phyloP scores from a whole-genome alignment of 2,888 invertebrate species.

The Tetheella fluctuosa region DNA sequence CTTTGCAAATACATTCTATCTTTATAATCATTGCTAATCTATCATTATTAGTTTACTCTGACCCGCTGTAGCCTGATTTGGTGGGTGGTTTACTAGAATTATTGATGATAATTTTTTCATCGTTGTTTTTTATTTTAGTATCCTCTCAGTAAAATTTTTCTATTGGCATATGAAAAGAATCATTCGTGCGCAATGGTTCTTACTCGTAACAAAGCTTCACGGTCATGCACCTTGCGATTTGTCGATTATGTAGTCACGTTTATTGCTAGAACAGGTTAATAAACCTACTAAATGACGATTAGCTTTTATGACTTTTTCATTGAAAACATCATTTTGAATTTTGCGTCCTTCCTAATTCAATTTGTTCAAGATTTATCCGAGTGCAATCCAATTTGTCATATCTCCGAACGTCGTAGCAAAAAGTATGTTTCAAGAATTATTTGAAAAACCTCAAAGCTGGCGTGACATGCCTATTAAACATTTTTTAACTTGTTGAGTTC shows the following conservation, averaged over 20 bases:
- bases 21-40: background rate
- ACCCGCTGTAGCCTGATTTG: background rate
- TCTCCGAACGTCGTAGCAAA: background rate
- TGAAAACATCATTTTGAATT: conserved; percentile 17
- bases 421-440: background rate
- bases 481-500: background rate
- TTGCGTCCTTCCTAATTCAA: conserved; percentile 5
- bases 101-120: conserved; percentile 21
- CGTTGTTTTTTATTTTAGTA: conserved; percentile 22
- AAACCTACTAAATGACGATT: conserved; percentile 66
- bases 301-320: conserved; percentile 49
- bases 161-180: conserved; percentile 51
- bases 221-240: conserved; percentile 73
- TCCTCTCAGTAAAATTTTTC: conserved; percentile 28
- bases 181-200: conserved; percentile 61
- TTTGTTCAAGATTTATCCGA: background rate
- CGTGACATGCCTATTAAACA: background rate
- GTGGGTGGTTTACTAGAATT: conserved; percentile 14
- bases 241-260: conserved; percentile 70
- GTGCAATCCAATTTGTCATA: background rate
- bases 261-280: conserved; percentile 66
- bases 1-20: conserved; percentile 18
- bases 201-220: conserved; percentile 60
- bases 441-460: conserved; percentile 19
- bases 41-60: background rate